Evolutionary conservation across 23 tunicate genomes (phyloP), one percentile per base, ranked within the genome.

Genomic region (Ciona savignyi): DNA sequence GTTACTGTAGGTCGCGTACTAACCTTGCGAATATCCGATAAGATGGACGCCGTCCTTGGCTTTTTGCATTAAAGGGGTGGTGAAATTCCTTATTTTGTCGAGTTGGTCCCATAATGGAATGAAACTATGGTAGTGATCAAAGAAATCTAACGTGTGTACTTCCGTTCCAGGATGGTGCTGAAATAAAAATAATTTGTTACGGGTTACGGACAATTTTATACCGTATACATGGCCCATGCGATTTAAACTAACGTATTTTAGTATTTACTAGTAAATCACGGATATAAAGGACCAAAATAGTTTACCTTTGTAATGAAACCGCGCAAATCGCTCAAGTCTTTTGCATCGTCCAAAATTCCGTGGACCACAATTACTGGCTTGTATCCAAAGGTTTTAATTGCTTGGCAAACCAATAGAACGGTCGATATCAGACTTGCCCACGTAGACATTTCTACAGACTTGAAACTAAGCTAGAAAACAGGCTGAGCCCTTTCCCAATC

Each of bases 21-120:
- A n/a, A 87, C 94, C 94, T 87, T 87, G 94, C 22, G 94, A 87
- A 71, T 60, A 87, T 20, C 85, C 94, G 63, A 87, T 87, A 1
- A 87, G 2, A 76, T 87, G 80, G 1, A 87, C 86, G 0, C 94
- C 94, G 34, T 87, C 73, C 22, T 62, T 29, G 20, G 94, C 70
- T 19, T 79, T 33, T 48, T 70, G 42, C 94, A 87, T 87, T 25
- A 87, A 75, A 1, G 79, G 60, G 3, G 75, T 28, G 0, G 76
- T 76, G 0, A 70, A 23, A 29, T 76, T 87, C 48, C 51, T 48
- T n/a, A 87, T 65, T 4, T 29, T 63, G 0, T 69, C 77, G 30
- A 87, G 77, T 68, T 87, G 94, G 20, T 80, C 42, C 86, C 82
- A 76, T 56, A 87, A 30, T 0, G 94, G 82, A 15, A 28, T 65